Base-by-base conservation (phyloP, 2,888 invertebrate species). In the Odontocolon sp. region DNA sequence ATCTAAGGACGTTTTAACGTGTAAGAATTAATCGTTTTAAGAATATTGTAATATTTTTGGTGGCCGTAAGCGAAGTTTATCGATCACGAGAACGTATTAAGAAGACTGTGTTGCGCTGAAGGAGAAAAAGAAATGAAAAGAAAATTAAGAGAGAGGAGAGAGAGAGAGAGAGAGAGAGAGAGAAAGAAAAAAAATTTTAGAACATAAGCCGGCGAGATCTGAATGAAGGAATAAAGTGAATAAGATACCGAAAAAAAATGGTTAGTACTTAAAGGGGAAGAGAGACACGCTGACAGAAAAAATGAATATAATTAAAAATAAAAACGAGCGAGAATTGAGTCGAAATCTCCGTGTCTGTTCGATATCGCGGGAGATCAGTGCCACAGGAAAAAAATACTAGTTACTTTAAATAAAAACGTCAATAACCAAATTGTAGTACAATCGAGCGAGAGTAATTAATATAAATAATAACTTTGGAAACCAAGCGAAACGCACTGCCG, bases 391-490 rank as follows among this genome's bases (percentile, higher is more conserved):
- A n/a, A n/a, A n/a, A n/a, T n/a, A 81, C 77, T 85, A 87, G 84
- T 86, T 87, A 84, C 81, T 82, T 81, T 74, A 81, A n/a, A n/a
- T n/a, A n/a, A n/a, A 80, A 86, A 81, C 82, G 82, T 85, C 84
- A 84, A 80, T 85, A 86, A 88, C 88, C 88, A 88, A 88, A 88
- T 87, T 85, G 80, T 88, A 88, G 88, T 88, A 88, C 88, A 88
- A 87, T 81, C 76, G 85, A 86, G 82, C 54, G 73, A 74, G 80
- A 85, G 40, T 84, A 50, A 50, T 50, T 61, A 83, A 83, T 83
- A 82, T 84, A 80, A 84, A 78, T 42, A 68, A 47, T 68, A 59
- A 33, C 14, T 40, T 38, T 42, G 59, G 63, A 45, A 66, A 75
- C 56, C 40, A 64, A 64, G 67, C 59, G 42, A 71, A 71, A 69